Base-by-base conservation (phyloP, 1,140 invertebrate species). In the Melitaea cinxia region DNA sequence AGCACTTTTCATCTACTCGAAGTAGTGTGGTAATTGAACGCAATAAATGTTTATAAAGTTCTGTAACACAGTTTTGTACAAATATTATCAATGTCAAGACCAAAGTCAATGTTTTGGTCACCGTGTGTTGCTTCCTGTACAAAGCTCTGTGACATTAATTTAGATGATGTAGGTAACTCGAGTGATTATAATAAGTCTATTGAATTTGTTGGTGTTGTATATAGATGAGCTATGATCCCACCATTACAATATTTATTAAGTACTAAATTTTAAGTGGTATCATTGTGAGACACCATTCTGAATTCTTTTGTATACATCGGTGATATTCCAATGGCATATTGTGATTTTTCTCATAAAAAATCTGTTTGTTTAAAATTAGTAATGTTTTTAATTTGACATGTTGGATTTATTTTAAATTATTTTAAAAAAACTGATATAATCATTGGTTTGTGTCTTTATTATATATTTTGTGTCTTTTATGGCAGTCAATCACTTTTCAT, bases 191-290 rank as follows among this genome's bases (percentile, higher is more conserved):
- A 83, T 85, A 82, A 85, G 82, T 85, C 72, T 85, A 88, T 79
- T 85, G 70, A 88, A 84, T 80, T 84, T 83, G 86, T 89, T 84
- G 83, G 88, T 89, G 86, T 89, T 91, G 85, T 89, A 89, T 84
- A 89, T 91, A 91, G 79, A 84, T 85, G 87, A 87, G 77, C 80
- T 89, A 87, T 77, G 84, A 91, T 89, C 88, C 88, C 88, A 91
- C 88, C 88, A 91, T 91, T 85, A 80, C 78, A 88, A 87, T 88
- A 86, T 85, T 80, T 84, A 75, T 33, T 89, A 89, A 89, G 86
- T 86, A 85, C 81, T 89, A 91, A 84, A 83, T 82, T 78, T 59
- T 91, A 91, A 88, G 87, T 81, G 85, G 77, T 85, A 84, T 85
- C 80, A 75, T 78, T 75, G 76, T 71, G 81, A 77, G 61, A 84